phyloP scores from a whole-genome alignment of 1,140 invertebrate species.

The Venustaconcha ellipsiformis region DNA sequence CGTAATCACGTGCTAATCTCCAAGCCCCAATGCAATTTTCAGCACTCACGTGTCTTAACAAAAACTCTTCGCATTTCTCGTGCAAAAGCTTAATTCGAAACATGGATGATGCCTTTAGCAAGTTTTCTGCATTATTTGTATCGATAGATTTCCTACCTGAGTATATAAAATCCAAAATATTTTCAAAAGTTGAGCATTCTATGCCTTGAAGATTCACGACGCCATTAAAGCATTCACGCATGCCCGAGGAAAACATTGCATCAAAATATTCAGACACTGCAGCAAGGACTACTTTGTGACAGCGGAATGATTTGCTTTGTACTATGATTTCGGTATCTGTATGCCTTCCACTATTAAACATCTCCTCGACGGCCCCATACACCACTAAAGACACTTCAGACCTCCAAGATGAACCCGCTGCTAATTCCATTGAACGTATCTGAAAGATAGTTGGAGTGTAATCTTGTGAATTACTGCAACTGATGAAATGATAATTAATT shows the following conservation, averaged over 20 bases:
- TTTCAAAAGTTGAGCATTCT: slow-evolving; percentile 48
- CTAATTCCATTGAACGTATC: too few relatives aligned
- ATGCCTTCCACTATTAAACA: slow-evolving; percentile 26
- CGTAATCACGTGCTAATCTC: slow-evolving; percentile 47
- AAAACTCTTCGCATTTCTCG: slow-evolving; percentile 50
- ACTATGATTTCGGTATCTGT: slow-evolving; percentile 43
- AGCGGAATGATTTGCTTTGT: slow-evolving; percentile 43
- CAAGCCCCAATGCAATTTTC: slow-evolving; percentile 54
- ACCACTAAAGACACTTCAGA: slow-evolving; percentile 16
- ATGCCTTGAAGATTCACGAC: slow-evolving; percentile 46
- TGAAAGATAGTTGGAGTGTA: too few relatives aligned
- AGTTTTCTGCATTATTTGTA: slow-evolving; percentile 51
- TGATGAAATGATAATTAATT: too few relatives aligned
- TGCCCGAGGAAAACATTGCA: slow-evolving; percentile 50
- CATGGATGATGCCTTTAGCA: slow-evolving; percentile 46
- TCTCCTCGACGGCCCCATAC: slow-evolving; percentile 26
- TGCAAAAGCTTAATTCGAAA: slow-evolving; percentile 52
- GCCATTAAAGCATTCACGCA: slow-evolving; percentile 50
- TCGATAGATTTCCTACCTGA: slow-evolving; percentile 47
- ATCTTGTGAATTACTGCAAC: too few relatives aligned
- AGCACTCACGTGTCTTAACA: slow-evolving; percentile 39
- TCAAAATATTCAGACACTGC: slow-evolving; percentile 50
- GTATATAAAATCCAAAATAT: slow-evolving; percentile 55
- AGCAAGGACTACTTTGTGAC: slow-evolving; percentile 42
- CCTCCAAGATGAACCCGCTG: slow-evolving; percentile 2